These are phyloP conservation scores for Chaenocephalus aceratus DNA, from an alignment of 2,113 vertebrate genomes.

Conservation along the genomic window DNA sequence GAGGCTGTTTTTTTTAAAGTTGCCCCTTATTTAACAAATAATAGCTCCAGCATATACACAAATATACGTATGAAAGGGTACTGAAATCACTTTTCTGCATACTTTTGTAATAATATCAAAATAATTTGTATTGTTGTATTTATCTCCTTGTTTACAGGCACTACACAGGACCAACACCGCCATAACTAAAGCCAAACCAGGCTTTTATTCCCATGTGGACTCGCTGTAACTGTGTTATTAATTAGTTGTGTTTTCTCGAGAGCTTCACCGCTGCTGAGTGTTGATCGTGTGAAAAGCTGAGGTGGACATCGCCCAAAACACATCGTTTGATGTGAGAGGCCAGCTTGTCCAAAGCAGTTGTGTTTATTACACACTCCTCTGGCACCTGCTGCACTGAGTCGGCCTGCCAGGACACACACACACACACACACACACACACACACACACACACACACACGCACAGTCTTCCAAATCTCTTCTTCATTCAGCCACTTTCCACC, in stretches of 20 bases:
- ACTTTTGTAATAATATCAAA: too few species aligned
- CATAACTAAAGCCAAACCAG: too few species aligned
- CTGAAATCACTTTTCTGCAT: background rate
- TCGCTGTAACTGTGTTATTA: background rate
- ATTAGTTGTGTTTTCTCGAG: conserved; percentile 55
- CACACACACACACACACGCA: background rate
- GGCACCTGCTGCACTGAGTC: conserved; percentile 74
- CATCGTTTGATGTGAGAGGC: conserved; percentile 81
- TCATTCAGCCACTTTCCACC: conserved; percentile 58
- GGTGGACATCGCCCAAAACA: conserved; percentile 78
- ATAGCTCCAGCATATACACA: background rate
- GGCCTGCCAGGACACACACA: conserved; percentile 63
- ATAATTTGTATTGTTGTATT: too few species aligned
- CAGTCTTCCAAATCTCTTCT: conserved; percentile 10
- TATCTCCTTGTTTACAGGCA: too few species aligned
- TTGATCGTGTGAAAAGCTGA: conserved; percentile 64
- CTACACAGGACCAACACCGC: too few species aligned
- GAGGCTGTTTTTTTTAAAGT: too few species aligned
- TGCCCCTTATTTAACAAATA: background rate
- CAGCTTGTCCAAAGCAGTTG: conserved; percentile 83
- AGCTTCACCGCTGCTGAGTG: conserved; percentile 43
- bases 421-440: background rate
- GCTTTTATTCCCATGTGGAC: too few species aligned
- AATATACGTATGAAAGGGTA: background rate
- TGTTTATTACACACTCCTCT: conserved; percentile 82